Evolutionary conservation across 2,797 vertebrate genomes (phyloP).

Genomic region (Micrastur ruficollis): DNA sequence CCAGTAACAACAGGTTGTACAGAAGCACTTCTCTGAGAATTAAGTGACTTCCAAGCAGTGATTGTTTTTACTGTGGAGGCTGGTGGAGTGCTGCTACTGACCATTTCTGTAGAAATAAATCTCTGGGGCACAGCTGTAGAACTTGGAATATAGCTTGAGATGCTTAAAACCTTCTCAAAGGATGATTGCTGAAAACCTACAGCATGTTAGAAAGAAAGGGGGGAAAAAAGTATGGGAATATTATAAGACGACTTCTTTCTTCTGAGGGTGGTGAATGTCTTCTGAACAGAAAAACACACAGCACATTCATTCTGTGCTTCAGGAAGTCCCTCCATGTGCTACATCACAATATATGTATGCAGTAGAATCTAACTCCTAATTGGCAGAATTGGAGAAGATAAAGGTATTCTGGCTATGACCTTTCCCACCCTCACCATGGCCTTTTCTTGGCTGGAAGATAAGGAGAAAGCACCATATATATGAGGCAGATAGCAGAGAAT

Average conservation of each 20-base stretch:
- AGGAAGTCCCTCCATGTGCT: neutral
- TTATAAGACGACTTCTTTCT: neutral
- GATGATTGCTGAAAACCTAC: conserved; percentile 12
- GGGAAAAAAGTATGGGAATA: neutral
- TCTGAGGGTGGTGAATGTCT: neutral
- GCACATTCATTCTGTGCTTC: neutral
- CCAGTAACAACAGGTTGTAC: neutral
- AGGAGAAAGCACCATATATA: neutral
- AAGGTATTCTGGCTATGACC: neutral
- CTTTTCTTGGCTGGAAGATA: neutral
- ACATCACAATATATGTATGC: neutral
- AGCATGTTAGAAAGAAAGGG: neutral
- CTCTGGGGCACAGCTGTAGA: neutral
- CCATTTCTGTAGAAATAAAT: neutral
- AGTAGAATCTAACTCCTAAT: neutral
- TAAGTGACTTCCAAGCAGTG: neutral
- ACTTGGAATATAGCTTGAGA: neutral
- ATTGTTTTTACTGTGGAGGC: neutral
- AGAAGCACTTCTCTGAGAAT: neutral
- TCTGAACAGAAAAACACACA: neutral
- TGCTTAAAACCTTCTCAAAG: neutral
- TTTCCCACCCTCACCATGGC: neutral
- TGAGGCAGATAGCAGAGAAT: neutral
- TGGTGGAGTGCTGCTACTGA: neutral
- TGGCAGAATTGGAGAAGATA: neutral